Conservation (phyloP, 2,888 invertebrate species). For the Lasioglossum pauxillum region DNA sequence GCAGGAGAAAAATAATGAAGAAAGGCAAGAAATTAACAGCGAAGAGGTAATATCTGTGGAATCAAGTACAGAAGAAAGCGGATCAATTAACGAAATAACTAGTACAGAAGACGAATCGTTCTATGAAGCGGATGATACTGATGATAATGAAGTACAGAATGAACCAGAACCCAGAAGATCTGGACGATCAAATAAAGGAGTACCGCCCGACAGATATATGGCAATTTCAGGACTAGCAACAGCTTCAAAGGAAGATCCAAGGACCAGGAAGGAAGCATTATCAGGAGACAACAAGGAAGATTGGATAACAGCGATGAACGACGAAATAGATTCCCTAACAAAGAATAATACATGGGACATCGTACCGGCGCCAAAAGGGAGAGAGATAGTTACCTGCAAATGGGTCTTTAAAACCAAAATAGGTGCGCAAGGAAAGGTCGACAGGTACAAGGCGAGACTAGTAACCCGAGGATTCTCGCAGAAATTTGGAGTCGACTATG, state of each 20-base stretch:
- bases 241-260: background rate
- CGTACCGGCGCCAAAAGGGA: background rate
- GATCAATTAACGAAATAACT: background rate
- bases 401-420: slow-evolving; percentile 4
- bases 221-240: background rate
- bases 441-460: background rate
- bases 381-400: background rate
- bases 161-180: background rate
- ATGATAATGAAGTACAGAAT: background rate
- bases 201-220: background rate
- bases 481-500: background rate
- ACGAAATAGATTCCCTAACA: background rate
- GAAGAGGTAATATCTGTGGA: background rate
- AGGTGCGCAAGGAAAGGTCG: background rate
- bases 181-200: background rate
- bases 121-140: background rate
- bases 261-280: background rate
- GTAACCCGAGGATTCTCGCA: background rate
- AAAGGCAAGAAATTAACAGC: background rate
- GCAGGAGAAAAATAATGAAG: background rate
- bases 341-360: background rate
- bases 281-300: background rate
- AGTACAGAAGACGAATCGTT: background rate
- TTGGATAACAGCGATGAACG: slow-evolving; percentile 3
- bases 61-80: background rate